These are phyloP conservation scores for Trichopria drosophilae DNA, from an alignment of 2,888 invertebrate genomes.

Conservation along the genomic window DNA sequence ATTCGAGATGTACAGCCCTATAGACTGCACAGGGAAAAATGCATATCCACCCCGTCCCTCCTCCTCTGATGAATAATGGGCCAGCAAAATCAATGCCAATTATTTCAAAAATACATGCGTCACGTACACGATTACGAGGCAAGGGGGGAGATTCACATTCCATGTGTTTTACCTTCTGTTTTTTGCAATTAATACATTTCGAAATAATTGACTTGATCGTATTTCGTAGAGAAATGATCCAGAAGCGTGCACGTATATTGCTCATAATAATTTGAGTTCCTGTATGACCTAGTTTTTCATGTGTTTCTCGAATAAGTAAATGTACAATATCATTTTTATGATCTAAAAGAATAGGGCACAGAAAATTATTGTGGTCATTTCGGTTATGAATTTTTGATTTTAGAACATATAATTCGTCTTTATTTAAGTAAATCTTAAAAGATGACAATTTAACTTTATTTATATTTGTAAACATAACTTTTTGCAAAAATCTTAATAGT, in stretches of 20 bases:
- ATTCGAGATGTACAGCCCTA: slow-evolving; percentile 43
- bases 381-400: slow-evolving; percentile 16
- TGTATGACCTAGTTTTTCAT: slow-evolving; percentile 5
- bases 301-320: background rate
- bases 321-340: background rate
- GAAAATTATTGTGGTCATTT: background rate
- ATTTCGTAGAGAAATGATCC: slow-evolving; percentile 6
- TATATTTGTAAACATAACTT: slow-evolving; percentile 8
- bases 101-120: slow-evolving; percentile 37
- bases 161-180: background rate
- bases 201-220: background rate
- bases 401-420: slow-evolving; percentile 2
- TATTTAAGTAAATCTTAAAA: background rate
- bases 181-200: slow-evolving; percentile 7
- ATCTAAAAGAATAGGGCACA: slow-evolving; percentile 10
- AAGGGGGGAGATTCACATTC: no score
- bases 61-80: slow-evolving; percentile 31
- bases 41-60: slow-evolving; percentile 41
- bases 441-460: no score
- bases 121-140: background rate
- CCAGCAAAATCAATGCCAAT: no score
- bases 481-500: slow-evolving; percentile 5
- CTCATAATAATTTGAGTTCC: slow-evolving; percentile 3
- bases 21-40: slow-evolving; percentile 40
- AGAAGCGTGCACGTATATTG: slow-evolving; percentile 9